A percentile compares a stretch with the other conserved stretches of the same genome.
Evolutionary conservation across 2,888 invertebrate species (phyloP).

Genomic region (Cactoblastis cactorum): DNA sequence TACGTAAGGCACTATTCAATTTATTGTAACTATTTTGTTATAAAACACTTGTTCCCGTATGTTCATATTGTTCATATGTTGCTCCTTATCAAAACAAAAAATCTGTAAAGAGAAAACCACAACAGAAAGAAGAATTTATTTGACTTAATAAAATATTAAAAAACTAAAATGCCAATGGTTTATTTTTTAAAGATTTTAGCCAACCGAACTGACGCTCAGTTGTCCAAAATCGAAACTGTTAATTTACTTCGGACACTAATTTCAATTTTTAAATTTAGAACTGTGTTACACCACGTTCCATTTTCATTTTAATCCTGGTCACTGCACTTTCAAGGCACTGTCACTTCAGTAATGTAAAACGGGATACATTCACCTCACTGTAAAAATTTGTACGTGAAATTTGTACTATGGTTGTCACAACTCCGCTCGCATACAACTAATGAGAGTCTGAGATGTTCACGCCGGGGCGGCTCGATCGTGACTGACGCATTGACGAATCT

Average conservation of each 20-base stretch:
- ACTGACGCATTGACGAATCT: conserved; percentile 77
- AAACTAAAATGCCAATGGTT: conserved; percentile 35
- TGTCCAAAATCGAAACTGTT: conserved; percentile 55
- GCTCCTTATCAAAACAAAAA: conserved; percentile 32
- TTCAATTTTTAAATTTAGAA: conserved; percentile 40
- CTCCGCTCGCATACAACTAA: conserved; percentile 56
- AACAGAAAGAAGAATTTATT: conserved; percentile 62
- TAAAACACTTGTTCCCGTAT: conserved; percentile 67
- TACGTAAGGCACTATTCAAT: conserved; percentile 67
- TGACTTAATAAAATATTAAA: conserved; percentile 31
- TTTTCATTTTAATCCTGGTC: conserved; percentile 42
- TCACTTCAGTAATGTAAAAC: conserved; percentile 51
- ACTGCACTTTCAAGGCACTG: conserved; percentile 61
- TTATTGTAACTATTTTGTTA: conserved; percentile 47
- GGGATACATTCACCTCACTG: conserved; percentile 65
- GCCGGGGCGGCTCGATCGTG: conserved; percentile 61
- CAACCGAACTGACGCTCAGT: conserved; percentile 57
- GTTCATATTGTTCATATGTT: no score
- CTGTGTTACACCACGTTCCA: conserved; percentile 47
- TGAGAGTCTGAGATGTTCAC: conserved; percentile 62
- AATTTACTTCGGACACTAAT: conserved; percentile 46
- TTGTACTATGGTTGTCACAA: conserved; percentile 77
- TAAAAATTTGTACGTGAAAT: conserved; percentile 71
- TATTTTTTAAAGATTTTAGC: conserved; percentile 45
- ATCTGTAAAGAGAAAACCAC: conserved; percentile 70